A percentile compares a stretch with the other conserved stretches of the same genome.
phyloP scores from a whole-genome alignment of 2,797 vertebrate species.

The Cheirogaleus major region DNA sequence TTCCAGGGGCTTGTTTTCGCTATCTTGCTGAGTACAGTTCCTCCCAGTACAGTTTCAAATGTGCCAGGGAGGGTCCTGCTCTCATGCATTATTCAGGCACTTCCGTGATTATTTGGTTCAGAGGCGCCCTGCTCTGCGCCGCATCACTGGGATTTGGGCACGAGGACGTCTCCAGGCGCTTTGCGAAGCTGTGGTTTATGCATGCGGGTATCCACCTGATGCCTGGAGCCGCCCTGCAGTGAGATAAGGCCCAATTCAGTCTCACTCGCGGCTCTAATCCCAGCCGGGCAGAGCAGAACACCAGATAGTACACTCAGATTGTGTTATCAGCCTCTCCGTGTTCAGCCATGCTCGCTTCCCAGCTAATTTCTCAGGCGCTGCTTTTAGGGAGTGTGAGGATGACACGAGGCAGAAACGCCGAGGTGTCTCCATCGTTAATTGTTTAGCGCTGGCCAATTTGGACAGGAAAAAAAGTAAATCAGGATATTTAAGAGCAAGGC shows the following conservation, averaged over 20 bases:
- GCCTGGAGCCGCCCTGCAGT: conserved; percentile 60
- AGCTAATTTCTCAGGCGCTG: conserved; percentile 61
- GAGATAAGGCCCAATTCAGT: conserved; percentile 71
- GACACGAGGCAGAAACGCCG: not conserved
- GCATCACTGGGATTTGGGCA: conserved; percentile 68
- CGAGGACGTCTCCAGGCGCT: conserved; percentile 45
- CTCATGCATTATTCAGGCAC: conserved; percentile 78
- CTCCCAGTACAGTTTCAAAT: conserved; percentile 47
- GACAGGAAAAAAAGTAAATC: conserved; percentile 59
- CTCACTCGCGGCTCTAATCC: conserved; percentile 62
- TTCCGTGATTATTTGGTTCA: conserved; percentile 77
- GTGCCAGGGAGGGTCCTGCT: conserved; percentile 57
- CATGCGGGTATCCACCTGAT: conserved; percentile 67
- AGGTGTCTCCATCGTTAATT: conserved; percentile 50
- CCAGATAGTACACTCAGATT: conserved; percentile 66
- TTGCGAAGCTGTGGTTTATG: conserved; percentile 72
- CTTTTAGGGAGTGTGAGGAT: conserved; percentile 59
- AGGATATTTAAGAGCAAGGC: conserved; percentile 63
- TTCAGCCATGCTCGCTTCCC: not conserved
- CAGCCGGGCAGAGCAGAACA: conserved; percentile 59
- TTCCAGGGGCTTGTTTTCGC: conserved; percentile 43
- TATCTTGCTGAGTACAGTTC: conserved; percentile 39
- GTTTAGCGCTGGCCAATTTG: conserved; percentile 32
- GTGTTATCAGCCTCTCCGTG: conserved; percentile 38
- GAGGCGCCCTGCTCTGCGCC: conserved; percentile 33